Conservation (phyloP, 2,797 vertebrate species). For the Peromyscus eremicus region DNA sequence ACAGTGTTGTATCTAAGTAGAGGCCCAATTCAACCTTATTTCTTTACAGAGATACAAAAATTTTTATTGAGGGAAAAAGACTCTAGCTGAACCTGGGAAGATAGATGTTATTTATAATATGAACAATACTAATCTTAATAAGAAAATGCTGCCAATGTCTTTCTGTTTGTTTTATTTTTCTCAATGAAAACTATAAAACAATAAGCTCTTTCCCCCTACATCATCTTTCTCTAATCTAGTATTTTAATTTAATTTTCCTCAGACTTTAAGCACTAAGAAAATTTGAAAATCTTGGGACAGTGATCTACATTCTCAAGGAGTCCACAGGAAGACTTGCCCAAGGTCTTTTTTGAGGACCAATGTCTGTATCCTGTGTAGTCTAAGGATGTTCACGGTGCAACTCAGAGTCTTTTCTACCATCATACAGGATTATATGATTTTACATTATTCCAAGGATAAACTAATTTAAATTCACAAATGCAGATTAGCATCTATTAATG, state of each 20-base stretch:
- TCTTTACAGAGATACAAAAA: neutral
- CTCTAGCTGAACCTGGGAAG: neutral
- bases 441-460: neutral
- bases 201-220: neutral
- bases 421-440: neutral
- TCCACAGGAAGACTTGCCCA: neutral
- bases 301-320: neutral
- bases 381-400: neutral
- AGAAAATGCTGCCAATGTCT: neutral
- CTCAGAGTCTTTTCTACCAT: neutral
- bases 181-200: neutral
- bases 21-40: neutral
- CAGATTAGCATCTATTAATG: neutral
- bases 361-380: neutral
- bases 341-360: neutral
- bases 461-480: neutral
- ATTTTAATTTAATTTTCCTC: neutral
- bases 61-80: neutral
- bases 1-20: neutral
- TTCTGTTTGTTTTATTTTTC: slow-evolving; percentile 11
- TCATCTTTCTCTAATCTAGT: slow-evolving; percentile 12
- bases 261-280: neutral
- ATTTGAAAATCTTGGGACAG: slow-evolving; percentile 14
- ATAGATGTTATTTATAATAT: neutral
- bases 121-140: neutral